phyloP scores from a whole-genome alignment of 2,113 vertebrate species.

The Aplodontia rufa region DNA sequence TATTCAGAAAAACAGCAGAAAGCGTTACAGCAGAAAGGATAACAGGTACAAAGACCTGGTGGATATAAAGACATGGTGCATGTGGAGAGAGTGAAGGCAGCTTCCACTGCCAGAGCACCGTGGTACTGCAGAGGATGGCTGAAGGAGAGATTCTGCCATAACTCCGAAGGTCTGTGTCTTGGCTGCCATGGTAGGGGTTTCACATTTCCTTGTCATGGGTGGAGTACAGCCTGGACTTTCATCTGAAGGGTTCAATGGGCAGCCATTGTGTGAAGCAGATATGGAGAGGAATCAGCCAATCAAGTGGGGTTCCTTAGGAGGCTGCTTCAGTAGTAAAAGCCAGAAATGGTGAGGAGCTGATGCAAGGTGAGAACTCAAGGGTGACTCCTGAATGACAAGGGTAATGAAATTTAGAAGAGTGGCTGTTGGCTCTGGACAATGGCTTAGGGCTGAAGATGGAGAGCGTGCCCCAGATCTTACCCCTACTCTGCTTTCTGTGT shows the following conservation, averaged over 20 bases:
- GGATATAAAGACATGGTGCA: neutral
- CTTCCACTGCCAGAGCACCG: neutral
- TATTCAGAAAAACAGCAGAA: neutral
- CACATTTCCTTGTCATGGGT: neutral
- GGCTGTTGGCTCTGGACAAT: neutral
- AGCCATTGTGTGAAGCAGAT: neutral
- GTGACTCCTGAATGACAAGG: neutral
- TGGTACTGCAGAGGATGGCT: neutral
- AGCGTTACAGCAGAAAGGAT: neutral
- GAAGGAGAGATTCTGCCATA: neutral
- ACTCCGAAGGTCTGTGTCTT: neutral
- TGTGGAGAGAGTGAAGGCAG: neutral
- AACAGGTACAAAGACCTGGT: neutral
- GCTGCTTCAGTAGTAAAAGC: neutral
- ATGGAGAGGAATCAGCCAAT: neutral
- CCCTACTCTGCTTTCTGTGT: neutral
- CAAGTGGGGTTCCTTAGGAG: neutral
- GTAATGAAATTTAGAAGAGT: neutral
- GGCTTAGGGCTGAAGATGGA: neutral
- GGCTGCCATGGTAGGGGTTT: neutral
- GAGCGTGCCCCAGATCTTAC: neutral
- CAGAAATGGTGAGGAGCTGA: neutral
- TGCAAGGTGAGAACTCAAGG: neutral
- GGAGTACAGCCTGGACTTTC: neutral
- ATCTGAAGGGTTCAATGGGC: neutral